Percentiles rank a stretch among this genome's conserved stretches.
Conservation (phyloP, 2,113 vertebrate genomes). For the Anthoscopus minutus region DNA sequence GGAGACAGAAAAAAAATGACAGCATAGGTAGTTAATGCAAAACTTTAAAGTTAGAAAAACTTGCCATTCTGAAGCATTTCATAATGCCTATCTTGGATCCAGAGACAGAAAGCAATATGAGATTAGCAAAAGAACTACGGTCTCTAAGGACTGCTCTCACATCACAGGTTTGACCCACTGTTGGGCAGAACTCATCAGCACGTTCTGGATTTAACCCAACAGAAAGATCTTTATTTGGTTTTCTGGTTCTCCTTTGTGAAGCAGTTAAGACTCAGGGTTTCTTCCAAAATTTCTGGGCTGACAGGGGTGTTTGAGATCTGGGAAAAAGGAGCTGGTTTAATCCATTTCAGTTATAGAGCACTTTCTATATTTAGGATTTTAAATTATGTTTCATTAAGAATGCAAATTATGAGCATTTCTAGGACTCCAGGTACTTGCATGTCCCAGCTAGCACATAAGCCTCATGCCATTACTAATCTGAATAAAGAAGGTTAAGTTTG, state of each 20-base stretch:
- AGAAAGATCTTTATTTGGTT: neutral
- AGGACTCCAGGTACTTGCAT: constrained; percentile 20
- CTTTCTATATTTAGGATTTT: constrained; percentile 50
- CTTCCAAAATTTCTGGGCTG: neutral
- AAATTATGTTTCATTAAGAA: constrained; percentile 57
- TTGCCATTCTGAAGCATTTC: neutral
- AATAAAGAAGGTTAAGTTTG: constrained; percentile 7
- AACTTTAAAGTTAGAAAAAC: neutral
- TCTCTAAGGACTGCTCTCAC: neutral
- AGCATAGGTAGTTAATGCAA: neutral
- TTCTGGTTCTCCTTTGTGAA: neutral
- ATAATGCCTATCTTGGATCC: neutral
- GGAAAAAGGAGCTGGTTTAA: neutral
- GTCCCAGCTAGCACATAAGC: constrained; percentile 39
- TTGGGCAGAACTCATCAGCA: neutral
- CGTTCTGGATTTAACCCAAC: neutral
- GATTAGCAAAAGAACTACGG: neutral
- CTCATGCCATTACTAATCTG: constrained; percentile 8
- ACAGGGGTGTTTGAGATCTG: neutral
- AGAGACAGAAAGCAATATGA: neutral
- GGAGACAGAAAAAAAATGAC: neutral
- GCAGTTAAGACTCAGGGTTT: neutral
- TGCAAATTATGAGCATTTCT: constrained; percentile 46
- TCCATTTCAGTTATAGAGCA: neutral
- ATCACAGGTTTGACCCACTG: neutral